phyloP scores from a whole-genome alignment of 1,140 invertebrate species.

The Hylaeus anthracinus region DNA sequence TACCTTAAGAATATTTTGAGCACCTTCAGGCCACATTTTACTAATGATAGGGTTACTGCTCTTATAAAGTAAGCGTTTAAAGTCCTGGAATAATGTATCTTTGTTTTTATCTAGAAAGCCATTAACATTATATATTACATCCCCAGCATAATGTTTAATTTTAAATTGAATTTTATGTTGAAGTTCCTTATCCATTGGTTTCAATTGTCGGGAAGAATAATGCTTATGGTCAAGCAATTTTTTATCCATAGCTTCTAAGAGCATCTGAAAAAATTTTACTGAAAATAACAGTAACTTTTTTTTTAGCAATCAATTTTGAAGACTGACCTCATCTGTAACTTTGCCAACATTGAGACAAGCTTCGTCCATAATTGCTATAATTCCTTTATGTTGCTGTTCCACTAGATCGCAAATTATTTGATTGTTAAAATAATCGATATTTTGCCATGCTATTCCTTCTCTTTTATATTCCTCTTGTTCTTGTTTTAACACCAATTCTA shows the following conservation, averaged over 20 bases:
- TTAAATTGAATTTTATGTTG: conserved; percentile 92
- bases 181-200: conserved; percentile 90
- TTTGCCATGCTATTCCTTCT: conserved; percentile 96
- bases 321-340: conserved; percentile 89
- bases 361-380: conserved; percentile 96
- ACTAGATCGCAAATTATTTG: conserved; percentile 97
- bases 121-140: conserved; percentile 94
- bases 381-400: conserved; percentile 93
- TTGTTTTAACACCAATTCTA: conserved; percentile 96
- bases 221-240: conserved; percentile 93
- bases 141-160: conserved; percentile 97
- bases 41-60: conserved; percentile 89
- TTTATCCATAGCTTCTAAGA: conserved; percentile 96
- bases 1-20: conserved; percentile 92
- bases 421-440: conserved; percentile 96
- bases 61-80: conserved; percentile 94
- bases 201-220: conserved; percentile 92
- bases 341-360: conserved; percentile 97
- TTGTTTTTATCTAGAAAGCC: conserved; percentile 98
- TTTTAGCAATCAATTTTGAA: conserved; percentile 9
- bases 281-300: neutral
- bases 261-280: conserved; percentile 82
- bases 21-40: conserved; percentile 97
- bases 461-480: conserved; percentile 97
- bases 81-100: conserved; percentile 97